Percentiles rank a stretch among this genome's conserved stretches.
phyloP scores from a whole-genome alignment of 2,113 vertebrate genomes.

The Dendrocopos noguchii region DNA sequence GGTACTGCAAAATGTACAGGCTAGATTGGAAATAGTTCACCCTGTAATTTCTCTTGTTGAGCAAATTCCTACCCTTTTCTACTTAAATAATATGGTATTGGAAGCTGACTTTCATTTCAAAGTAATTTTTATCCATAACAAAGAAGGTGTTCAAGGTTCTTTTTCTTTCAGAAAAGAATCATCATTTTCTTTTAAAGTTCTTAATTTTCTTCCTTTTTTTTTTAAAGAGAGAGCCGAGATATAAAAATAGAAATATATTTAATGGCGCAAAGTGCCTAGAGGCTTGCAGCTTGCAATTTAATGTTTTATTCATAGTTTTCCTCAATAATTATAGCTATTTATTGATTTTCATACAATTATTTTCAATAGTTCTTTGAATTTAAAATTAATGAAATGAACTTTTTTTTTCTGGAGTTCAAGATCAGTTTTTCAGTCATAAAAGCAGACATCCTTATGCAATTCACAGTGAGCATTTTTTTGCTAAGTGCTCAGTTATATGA shows the following conservation, averaged over 20 bases:
- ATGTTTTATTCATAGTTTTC: slow-evolving; percentile 71
- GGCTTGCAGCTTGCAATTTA: slow-evolving; percentile 3
- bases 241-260: slow-evolving; percentile 57
- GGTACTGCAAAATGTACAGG: not conserved
- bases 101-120: slow-evolving; percentile 46
- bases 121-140: slow-evolving; percentile 60
- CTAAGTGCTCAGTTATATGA: slow-evolving; percentile 58
- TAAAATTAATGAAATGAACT: not conserved
- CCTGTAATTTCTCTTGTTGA: not conserved
- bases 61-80: not conserved
- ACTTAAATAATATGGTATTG: not conserved
- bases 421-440: slow-evolving; percentile 56
- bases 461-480: slow-evolving; percentile 42
- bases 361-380: slow-evolving; percentile 54
- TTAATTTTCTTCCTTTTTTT: slow-evolving; percentile 18
- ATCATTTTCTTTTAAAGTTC: slow-evolving; percentile 15
- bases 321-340: slow-evolving; percentile 70
- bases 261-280: slow-evolving; percentile 32
- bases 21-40: not conserved
- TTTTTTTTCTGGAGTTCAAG: slow-evolving; percentile 7
- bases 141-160: slow-evolving; percentile 22
- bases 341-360: slow-evolving; percentile 64
- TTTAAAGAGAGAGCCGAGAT: not conserved
- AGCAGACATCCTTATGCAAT: slow-evolving; percentile 21
- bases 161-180: not conserved